phyloP scores from a whole-genome alignment of 2,888 invertebrate species.

The Andricus curvator region DNA sequence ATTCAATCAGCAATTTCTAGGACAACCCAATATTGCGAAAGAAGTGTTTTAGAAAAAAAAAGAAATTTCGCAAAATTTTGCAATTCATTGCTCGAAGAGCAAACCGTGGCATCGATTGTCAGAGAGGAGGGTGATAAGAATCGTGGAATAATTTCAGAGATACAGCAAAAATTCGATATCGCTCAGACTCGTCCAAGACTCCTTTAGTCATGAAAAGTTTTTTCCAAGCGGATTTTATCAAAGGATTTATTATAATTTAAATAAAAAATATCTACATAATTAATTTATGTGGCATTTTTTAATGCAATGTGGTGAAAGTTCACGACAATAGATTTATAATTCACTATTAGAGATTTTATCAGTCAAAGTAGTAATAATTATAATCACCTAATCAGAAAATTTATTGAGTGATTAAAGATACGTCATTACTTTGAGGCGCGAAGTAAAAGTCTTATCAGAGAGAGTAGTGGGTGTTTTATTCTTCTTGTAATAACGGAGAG shows the following conservation, averaged over 20 bases:
- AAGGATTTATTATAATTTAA: too few relatives aligned
- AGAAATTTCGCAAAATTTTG: neutral
- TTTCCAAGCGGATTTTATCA: neutral
- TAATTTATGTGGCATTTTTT: neutral
- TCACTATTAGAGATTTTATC: neutral
- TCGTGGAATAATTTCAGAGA: neutral
- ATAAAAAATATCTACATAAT: neutral
- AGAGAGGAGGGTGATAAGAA: neutral
- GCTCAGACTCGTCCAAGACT: neutral
- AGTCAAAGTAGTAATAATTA: neutral
- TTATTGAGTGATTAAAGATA: neutral
- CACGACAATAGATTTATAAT: neutral
- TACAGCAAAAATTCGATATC: neutral
- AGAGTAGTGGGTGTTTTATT: neutral
- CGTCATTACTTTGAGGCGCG: neutral
- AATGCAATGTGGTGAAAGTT: neutral
- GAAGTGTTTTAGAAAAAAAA: too few relatives aligned
- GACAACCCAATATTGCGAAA: too few relatives aligned
- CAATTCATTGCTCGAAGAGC: neutral
- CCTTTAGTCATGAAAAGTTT: neutral
- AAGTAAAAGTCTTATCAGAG: slow-evolving; percentile 11
- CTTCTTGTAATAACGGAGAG: neutral
- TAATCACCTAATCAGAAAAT: neutral
- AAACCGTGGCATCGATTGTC: neutral
- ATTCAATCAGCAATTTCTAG: too few relatives aligned